Evolutionary conservation across 1,140 invertebrate species (phyloP), one percentile per base, ranked within the genome.

Genomic region (Sinonovacula constricta): DNA sequence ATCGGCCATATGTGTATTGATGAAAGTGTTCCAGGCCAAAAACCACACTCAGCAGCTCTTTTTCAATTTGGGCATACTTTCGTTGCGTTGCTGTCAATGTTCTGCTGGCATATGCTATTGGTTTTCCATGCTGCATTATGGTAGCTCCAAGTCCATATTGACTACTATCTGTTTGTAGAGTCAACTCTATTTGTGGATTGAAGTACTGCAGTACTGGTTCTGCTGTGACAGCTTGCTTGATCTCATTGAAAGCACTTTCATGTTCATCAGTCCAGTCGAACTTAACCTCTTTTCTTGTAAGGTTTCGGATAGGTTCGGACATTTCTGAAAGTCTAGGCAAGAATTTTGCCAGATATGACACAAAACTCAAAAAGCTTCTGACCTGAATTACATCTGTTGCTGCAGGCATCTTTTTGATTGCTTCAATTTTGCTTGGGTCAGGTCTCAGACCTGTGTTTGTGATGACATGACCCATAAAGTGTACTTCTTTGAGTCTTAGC

Each of bases 11-110:
- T 33, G 84, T 82, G 45, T 85, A 18, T 59, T 22, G 33, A 82
- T 63, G 7, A 84, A 80, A 5, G 86, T 86, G 79, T 91, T 93
- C 4, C 92, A 84, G n/a, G n/a, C n/a, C n/a, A n/a, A n/a, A n/a
- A n/a, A n/a, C n/a, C 51, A 93, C 91, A 7, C 92, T 89, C 1
- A 92, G 82, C 1, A 90, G 84, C 80, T 93, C 91, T 77, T 90
- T 88, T 65, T 93, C 91, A 0, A 92, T 89, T 82, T 92, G 90
- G 18, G 86, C 88, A 74, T 92, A 92, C 34, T 91, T 91, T 56
- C 82, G 12, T 83, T 93, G 89, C 39, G 87, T 82, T 69, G 76
- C 2, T 5, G 89, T 91, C 10, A 93, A 78, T 15, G 88, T 81
- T 22, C 90, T 76, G 1, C 91, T 93, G 15, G 90, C 90, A 80